Percentiles rank a stretch among this genome's conserved stretches.
phyloP scores from a whole-genome alignment of 2,888 invertebrate species.

The Idaea aversata region DNA sequence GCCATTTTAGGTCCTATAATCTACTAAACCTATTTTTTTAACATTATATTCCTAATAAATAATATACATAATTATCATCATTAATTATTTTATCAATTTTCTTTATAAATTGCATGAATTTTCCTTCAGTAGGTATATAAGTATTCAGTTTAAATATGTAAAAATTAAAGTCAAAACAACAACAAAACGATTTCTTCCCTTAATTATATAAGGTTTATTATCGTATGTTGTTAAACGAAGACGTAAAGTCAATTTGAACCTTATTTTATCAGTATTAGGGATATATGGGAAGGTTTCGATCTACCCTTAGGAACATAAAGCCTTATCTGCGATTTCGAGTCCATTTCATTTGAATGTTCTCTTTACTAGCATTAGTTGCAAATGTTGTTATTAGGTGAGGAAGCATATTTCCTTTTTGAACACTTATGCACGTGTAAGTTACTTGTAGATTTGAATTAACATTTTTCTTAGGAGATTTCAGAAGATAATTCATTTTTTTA shows the following conservation, averaged over 20 bases:
- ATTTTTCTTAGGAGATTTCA: too few relatives aligned
- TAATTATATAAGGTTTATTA: neutral
- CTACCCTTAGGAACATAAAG: conserved; percentile 41
- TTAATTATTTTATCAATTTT: too few relatives aligned
- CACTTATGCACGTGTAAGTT: too few relatives aligned
- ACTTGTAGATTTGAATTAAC: too few relatives aligned
- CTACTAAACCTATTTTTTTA: too few relatives aligned
- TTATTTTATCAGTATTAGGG: neutral
- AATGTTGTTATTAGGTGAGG: conserved; percentile 22
- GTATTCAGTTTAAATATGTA: neutral
- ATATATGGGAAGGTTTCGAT: neutral
- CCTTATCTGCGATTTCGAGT: conserved; percentile 73
- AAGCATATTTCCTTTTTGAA: neutral
- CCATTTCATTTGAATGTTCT: conserved; percentile 74
- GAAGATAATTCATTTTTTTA: too few relatives aligned
- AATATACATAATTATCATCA: too few relatives aligned
- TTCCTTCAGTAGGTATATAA: neutral
- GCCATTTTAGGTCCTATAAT: too few relatives aligned
- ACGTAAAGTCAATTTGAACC: neutral
- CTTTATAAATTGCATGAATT: too few relatives aligned
- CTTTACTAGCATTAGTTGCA: conserved; percentile 53
- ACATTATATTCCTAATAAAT: too few relatives aligned
- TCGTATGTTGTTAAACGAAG: neutral
- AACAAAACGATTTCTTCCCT: neutral
- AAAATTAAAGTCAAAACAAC: neutral